Evolutionary conservation across 2,888 invertebrate genomes (phyloP).

Genomic region (Dicranocentrus wangi): DNA sequence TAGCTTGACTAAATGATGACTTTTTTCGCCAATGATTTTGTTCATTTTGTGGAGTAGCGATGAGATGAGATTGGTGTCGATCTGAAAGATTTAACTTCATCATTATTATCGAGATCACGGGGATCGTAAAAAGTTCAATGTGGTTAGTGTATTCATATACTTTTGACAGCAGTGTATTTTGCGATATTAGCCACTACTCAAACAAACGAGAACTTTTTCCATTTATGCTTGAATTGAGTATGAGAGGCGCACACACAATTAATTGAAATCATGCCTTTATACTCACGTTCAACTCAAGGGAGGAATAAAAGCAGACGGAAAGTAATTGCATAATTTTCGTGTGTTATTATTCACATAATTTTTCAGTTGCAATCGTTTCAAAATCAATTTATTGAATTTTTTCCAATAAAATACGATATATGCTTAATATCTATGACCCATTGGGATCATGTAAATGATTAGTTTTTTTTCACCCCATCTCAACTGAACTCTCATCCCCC

Average conservation of each 20-base stretch:
- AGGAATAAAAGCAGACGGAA: conserved; percentile 1
- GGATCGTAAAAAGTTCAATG: conserved; percentile 27
- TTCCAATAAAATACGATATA: conserved; percentile 31
- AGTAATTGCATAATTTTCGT: background rate
- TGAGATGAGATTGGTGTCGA: no score
- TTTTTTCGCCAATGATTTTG: conserved; percentile 35
- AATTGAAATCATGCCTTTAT: conserved; percentile 62
- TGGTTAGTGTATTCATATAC: conserved; percentile 7
- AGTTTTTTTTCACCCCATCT: background rate
- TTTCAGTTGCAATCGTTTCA: conserved; percentile 47
- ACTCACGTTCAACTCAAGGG: background rate
- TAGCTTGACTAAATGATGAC: conserved; percentile 21
- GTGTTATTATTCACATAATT: conserved; percentile 52
- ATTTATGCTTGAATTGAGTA: conserved; percentile 18
- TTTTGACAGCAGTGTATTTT: conserved; percentile 40
- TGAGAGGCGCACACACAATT: conserved; percentile 62
- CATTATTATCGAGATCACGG: conserved; percentile 28
- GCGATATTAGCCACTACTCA: conserved; percentile 37
- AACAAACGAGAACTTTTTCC: conserved; percentile 37
- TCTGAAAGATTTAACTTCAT: conserved; percentile 37
- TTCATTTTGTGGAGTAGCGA: conserved; percentile 16
- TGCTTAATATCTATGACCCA: conserved; percentile 28
- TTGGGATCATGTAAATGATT: conserved; percentile 16
- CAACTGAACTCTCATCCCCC: background rate
- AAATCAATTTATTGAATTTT: conserved; percentile 51